Percentiles rank a stretch among this genome's conserved stretches.
Evolutionary conservation across 2,797 vertebrate genomes (phyloP).

Genomic region (Erithacus rubecula): DNA sequence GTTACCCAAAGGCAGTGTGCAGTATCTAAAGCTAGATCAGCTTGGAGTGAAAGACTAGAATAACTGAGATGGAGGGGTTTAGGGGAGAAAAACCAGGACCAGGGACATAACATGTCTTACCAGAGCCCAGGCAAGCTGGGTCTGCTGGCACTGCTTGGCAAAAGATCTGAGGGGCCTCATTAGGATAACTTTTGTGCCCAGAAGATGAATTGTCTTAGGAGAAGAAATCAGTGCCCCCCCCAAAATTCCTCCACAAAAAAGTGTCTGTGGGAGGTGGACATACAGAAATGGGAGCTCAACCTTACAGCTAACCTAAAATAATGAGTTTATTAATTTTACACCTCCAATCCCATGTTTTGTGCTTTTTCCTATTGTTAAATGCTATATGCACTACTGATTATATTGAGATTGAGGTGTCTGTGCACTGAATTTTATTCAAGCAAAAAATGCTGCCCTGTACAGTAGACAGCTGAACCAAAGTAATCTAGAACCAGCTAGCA

Average conservation of each 20-base stretch:
- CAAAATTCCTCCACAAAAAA: background rate
- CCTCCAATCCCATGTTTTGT: background rate
- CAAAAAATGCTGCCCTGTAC: background rate
- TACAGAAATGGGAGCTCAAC: background rate
- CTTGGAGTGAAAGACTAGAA: background rate
- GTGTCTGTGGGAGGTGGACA: rapidly evolving
- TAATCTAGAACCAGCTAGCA: background rate
- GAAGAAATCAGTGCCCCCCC: background rate
- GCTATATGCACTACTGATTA: background rate
- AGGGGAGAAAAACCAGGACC: background rate
- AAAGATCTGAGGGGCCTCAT: background rate
- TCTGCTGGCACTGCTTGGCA: background rate
- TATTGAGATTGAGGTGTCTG: background rate
- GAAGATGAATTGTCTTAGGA: background rate
- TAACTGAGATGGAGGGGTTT: background rate
- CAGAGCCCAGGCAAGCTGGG: background rate
- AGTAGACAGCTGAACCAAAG: background rate
- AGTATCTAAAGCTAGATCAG: background rate
- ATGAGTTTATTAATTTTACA: background rate
- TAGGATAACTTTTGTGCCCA: background rate
- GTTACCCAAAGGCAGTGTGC: background rate
- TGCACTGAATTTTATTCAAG: background rate
- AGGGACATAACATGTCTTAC: background rate
- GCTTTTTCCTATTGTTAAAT: background rate
- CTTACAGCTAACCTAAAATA: background rate